Conservation (phyloP, 2,888 invertebrate genomes). For the Priocnemis perturbator region DNA sequence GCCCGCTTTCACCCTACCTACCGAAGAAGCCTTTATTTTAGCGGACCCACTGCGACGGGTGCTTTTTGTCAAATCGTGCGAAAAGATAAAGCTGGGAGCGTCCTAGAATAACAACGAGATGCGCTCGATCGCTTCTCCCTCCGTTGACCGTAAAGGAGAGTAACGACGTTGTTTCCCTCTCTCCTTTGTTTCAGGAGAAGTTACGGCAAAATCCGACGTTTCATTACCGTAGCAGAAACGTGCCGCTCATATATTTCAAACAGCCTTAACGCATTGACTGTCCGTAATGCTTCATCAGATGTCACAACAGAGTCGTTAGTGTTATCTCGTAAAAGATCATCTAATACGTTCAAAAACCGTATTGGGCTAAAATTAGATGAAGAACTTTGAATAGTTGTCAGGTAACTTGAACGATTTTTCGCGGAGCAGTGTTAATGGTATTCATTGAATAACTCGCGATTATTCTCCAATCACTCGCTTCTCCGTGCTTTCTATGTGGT, state of each 20-base stretch:
- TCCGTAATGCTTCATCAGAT: too few species aligned
- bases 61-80: constrained; percentile 60
- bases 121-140: constrained; percentile 37
- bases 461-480: too few species aligned
- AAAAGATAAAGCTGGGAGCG: constrained; percentile 59
- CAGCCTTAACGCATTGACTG: neutral
- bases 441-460: too few species aligned
- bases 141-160: constrained; percentile 39
- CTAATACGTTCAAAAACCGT: too few species aligned
- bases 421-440: too few species aligned
- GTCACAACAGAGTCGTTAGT: too few species aligned
- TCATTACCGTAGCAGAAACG: constrained; percentile 6
- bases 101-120: constrained; percentile 54
- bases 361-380: too few species aligned
- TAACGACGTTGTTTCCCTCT: constrained; percentile 41
- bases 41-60: neutral
- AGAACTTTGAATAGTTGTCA: too few species aligned
- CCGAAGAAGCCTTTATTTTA: neutral
- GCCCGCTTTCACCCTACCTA: too few species aligned
- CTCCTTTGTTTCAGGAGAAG: constrained; percentile 20
- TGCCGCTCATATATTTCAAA: constrained; percentile 1
- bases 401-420: too few species aligned
- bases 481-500: too few species aligned
- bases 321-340: too few species aligned
- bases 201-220: neutral